A percentile compares a stretch with the other conserved stretches of the same genome.
Evolutionary conservation across 1,140 invertebrate genomes (phyloP).

Genomic region (Phymorhynchus buccinoides): DNA sequence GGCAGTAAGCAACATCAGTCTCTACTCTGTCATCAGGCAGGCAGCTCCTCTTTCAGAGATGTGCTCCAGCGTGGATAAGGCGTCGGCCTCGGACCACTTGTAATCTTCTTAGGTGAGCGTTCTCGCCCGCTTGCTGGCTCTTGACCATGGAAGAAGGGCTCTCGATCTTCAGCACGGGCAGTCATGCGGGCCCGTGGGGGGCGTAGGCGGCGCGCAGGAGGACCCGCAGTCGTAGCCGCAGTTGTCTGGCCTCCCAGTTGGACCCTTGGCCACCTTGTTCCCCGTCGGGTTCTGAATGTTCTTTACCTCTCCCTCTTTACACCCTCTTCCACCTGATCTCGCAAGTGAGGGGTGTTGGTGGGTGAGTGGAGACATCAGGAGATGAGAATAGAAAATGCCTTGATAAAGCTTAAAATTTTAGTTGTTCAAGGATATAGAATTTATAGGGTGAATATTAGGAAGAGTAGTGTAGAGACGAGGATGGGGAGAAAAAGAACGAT

Average conservation of each 20-base stretch:
- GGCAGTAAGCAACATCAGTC: too few relatives aligned
- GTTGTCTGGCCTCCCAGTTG: neutral
- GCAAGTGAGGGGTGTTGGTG: too few relatives aligned
- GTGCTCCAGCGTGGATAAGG: conserved; percentile 4
- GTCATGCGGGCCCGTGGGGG: conserved; percentile 4
- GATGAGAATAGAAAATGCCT: too few relatives aligned
- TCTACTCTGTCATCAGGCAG: too few relatives aligned
- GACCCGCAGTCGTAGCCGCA: conserved; percentile 14
- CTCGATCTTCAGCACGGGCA: conserved; percentile 32
- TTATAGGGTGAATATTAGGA: too few relatives aligned
- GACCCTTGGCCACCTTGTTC: conserved; percentile 21
- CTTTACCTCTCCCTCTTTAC: neutral
- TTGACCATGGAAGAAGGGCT: conserved; percentile 29
- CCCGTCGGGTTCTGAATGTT: neutral
- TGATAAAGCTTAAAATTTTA: too few relatives aligned
- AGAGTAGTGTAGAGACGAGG: too few relatives aligned
- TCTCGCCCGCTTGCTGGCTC: neutral
- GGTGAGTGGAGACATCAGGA: too few relatives aligned
- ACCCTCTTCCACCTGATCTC: conserved; percentile 27
- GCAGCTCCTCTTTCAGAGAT: conserved; percentile 23
- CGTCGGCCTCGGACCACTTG: conserved; percentile 24
- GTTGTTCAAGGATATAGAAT: too few relatives aligned
- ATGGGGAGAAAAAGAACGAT: too few relatives aligned
- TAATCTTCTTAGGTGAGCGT: neutral
- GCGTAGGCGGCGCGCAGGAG: neutral